A percentile compares a stretch with the other conserved stretches of the same genome.
Evolutionary conservation across 2,888 invertebrate genomes (phyloP).

Genomic region (Venusia cambrica): DNA sequence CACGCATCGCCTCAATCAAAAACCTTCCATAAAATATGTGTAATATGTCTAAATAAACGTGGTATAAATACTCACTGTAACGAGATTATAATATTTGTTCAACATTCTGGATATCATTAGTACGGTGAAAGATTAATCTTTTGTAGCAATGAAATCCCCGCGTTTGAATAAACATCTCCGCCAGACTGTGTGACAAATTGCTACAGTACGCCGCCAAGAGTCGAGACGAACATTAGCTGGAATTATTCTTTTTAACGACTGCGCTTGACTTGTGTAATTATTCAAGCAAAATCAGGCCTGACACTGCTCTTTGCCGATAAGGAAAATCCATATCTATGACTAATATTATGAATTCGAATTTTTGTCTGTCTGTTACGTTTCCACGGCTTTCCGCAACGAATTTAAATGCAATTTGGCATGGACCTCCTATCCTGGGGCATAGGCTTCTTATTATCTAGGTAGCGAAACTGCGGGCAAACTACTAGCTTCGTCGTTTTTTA

Average conservation of each 20-base stretch:
- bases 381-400: too few relatives aligned
- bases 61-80: conserved; percentile 51
- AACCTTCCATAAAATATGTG: too few relatives aligned
- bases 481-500: too few relatives aligned
- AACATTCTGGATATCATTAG: conserved; percentile 67
- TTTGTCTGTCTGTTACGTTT: too few relatives aligned
- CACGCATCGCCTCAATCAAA: too few relatives aligned
- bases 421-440: too few relatives aligned
- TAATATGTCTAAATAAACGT: too few relatives aligned
- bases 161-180: conserved; percentile 76
- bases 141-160: conserved; percentile 75
- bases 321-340: conserved; percentile 9
- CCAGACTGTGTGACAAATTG: conserved; percentile 70
- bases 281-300: conserved; percentile 49
- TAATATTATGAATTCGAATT: too few relatives aligned
- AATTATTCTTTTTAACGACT: conserved; percentile 71
- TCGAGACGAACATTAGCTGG: conserved; percentile 65
- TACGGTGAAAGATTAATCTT: conserved; percentile 67
- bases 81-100: conserved; percentile 57
- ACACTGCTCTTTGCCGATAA: conserved; percentile 26
- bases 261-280: conserved; percentile 59
- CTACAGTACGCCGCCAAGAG: conserved; percentile 61
- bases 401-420: too few relatives aligned
- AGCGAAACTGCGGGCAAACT: too few relatives aligned
- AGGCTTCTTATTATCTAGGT: too few relatives aligned